Evolutionary conservation across 1,140 invertebrate species (phyloP).

Genomic region (Calliopsis andreniformis): DNA sequence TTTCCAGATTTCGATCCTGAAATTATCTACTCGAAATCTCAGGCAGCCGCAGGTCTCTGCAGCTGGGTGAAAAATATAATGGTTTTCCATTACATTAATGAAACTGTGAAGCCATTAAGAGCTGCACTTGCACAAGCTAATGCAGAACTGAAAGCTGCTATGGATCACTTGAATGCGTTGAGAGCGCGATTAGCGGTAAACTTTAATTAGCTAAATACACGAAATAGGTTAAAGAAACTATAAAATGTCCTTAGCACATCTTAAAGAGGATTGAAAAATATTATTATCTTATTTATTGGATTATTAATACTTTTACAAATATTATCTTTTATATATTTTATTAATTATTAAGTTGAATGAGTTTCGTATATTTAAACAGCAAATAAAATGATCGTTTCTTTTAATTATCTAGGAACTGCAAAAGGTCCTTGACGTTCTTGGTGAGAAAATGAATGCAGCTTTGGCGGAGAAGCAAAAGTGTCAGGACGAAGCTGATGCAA

Average conservation of each 20-base stretch:
- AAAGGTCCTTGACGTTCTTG: constrained; percentile 87
- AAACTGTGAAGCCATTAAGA: constrained; percentile 95
- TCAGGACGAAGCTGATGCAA: constrained; percentile 92
- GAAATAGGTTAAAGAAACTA: too few relatives aligned
- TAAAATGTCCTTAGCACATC: too few relatives aligned
- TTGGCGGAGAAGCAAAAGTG: constrained; percentile 93
- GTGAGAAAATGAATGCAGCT: constrained; percentile 92
- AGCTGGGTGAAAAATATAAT: constrained; percentile 97
- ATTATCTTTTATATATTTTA: too few relatives aligned
- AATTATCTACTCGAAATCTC: constrained; percentile 91
- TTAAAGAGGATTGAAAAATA: too few relatives aligned
- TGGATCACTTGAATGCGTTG: constrained; percentile 88
- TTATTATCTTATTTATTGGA: too few relatives aligned
- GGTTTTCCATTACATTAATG: constrained; percentile 95
- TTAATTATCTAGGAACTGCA: constrained; percentile 85
- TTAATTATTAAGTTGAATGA: too few relatives aligned
- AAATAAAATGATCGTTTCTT: too few relatives aligned
- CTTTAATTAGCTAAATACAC: constrained; percentile 19
- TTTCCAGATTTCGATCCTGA: constrained; percentile 91
- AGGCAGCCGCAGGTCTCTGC: constrained; percentile 94
- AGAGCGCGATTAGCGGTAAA: constrained; percentile 83
- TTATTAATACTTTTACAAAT: too few relatives aligned
- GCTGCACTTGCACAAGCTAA: constrained; percentile 91
- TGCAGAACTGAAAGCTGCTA: constrained; percentile 89
- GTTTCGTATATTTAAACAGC: too few relatives aligned